Percentiles rank a stretch among this genome's conserved stretches.
These are phyloP conservation scores for Crotalus horridus DNA, from an alignment of 2,113 vertebrate species.

Conservation along the genomic window DNA sequence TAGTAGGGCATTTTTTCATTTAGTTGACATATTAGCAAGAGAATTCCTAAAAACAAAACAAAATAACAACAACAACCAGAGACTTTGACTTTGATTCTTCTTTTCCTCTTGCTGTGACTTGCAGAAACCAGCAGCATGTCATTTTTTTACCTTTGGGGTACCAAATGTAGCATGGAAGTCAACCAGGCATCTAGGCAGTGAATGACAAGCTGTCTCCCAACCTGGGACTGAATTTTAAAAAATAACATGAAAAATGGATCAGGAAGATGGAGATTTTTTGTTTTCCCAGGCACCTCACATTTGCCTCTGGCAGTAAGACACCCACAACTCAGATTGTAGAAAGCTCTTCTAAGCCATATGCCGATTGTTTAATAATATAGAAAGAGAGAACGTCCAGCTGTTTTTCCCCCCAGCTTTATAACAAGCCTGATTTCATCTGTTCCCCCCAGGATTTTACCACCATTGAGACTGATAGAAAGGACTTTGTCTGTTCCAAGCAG, in stretches of 20 bases:
- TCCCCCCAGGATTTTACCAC: slow-evolving; percentile 4
- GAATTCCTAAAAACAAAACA: neutral
- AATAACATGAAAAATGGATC: neutral
- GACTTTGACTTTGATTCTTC: neutral
- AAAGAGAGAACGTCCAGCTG: slow-evolving; percentile 17
- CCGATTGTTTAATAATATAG: slow-evolving; percentile 27
- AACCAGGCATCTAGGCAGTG: neutral
- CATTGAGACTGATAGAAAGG: neutral
- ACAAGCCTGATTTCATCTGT: neutral
- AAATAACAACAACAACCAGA: neutral
- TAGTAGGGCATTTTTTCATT: neutral
- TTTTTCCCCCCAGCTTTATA: neutral
- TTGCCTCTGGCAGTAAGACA: slow-evolving; percentile 8
- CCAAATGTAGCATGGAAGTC: neutral
- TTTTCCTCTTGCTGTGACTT: neutral
- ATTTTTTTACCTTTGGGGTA: neutral
- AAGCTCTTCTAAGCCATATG: neutral
- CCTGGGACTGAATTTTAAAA: neutral
- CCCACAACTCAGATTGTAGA: neutral
- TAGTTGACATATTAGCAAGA: neutral
- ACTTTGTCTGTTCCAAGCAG: neutral
- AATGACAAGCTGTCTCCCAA: neutral
- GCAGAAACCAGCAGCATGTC: accelerated
- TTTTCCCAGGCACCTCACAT: neutral
- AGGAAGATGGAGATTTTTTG: neutral